A percentile compares a stretch with the other conserved stretches of the same genome.
phyloP scores from a whole-genome alignment of 2,797 vertebrate genomes.

The Syncerus caffer region DNA sequence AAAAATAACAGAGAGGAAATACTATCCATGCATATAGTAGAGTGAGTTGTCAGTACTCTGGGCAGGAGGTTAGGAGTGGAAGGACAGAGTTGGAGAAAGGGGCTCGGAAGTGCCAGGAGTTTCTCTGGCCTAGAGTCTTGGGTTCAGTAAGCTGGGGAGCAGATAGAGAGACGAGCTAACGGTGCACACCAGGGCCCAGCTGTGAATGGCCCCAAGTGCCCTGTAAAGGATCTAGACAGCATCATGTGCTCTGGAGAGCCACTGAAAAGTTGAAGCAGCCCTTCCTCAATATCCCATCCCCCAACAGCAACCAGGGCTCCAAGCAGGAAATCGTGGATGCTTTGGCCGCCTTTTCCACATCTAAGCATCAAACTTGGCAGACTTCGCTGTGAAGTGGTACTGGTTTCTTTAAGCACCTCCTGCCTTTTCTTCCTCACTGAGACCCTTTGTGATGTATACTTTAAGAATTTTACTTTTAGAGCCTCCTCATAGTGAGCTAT shows the following conservation, averaged over 20 bases:
- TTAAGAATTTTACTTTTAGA: constrained; percentile 28
- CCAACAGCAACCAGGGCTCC: not conserved
- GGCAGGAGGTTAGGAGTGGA: not conserved
- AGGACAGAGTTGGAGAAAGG: not conserved
- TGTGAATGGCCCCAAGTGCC: no score
- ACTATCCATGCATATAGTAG: not conserved
- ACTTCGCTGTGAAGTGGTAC: not conserved
- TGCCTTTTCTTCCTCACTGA: not conserved
- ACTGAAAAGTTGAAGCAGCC: not conserved
- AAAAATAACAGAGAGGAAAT: not conserved
- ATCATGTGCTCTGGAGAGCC: not conserved
- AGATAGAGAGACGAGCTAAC: not conserved
- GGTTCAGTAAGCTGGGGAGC: not conserved
- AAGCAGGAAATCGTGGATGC: not conserved
- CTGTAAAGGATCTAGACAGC: not conserved
- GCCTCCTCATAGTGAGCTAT: not conserved
- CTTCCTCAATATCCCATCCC: not conserved
- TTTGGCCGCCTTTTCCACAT: not conserved
- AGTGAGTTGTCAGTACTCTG: not conserved
- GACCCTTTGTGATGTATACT: not conserved
- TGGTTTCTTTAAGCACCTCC: not conserved
- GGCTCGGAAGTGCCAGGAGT: not conserved
- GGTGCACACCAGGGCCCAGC: not conserved
- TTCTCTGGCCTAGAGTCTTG: not conserved
- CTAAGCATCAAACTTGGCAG: not conserved